Evolutionary conservation across 2,888 invertebrate species (phyloP), one percentile per base, ranked within the genome.

Genomic region (Drosophila tanythrix): DNA sequence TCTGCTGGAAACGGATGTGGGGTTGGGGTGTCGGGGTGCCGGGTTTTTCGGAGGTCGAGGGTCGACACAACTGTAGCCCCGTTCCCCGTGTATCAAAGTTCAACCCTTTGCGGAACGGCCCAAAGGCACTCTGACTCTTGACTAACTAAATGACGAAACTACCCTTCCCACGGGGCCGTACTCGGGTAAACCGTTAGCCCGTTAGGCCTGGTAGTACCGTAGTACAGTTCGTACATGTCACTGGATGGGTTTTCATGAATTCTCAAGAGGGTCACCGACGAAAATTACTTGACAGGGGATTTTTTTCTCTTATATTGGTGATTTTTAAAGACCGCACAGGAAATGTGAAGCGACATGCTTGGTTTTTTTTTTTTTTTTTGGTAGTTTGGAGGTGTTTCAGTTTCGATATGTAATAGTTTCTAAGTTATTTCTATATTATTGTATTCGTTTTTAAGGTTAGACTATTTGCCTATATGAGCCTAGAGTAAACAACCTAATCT

Each of bases 81-180:
- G 46, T 25, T 46, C 46, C 25, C 2, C 18, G 18, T 29, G 76
- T 74, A 72, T 51, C 74, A 78, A 64, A 68, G 79, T 74, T 81
- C 76, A 84, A 84, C 87, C 84, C 83, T 74, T 84, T 60, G 21
- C 55, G 11, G 18, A 25, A 43, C 38, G 27, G 7, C 25, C 40
- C 59, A 73, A 27, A 52, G 38, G 38, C n/a, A 18, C 25, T 55
- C 10, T 29, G 29, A 21, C 29, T 63, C 33, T 40, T 35, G 29
- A 35, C 38, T 33, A 31, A 27, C 55, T 38, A 38, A 38, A 27
- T 56, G 13, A 25, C 13, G 3, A 56, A 70, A 67, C 72, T 59
- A 76, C 63, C 76, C 76, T 46, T 38, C 36, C 46, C 62, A 53
- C 46, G 29, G n/a, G 38, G 13, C n/a, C 38, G 8, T 38, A 13